A percentile compares a stretch with the other conserved stretches of the same genome.
These are phyloP conservation scores for Perca flavescens DNA, from an alignment of 2,113 vertebrate genomes.

Conservation along the genomic window DNA sequence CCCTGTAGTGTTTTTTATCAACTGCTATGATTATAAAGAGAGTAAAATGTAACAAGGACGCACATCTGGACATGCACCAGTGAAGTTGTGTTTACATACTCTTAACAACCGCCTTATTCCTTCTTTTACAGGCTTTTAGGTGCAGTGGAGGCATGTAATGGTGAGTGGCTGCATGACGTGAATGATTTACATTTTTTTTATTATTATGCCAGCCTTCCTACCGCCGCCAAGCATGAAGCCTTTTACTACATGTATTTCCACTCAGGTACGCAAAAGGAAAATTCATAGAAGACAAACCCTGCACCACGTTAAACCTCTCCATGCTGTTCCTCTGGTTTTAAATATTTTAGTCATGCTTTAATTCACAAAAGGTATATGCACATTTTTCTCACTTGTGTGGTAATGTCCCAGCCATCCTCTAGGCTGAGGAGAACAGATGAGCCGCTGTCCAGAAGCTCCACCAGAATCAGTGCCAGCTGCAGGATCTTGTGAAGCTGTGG, in stretches of 20 bases:
- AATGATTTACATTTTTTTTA: background rate
- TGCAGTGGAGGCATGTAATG: background rate
- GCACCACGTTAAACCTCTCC: background rate
- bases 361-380: constrained; percentile 17
- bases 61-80: constrained; percentile 14
- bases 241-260: background rate
- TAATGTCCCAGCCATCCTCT: constrained; percentile 99
- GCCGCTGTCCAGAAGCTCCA: constrained; percentile 94
- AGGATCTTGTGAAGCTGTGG: constrained; percentile 94
- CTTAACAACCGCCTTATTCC: background rate
- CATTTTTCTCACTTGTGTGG: constrained; percentile 89
- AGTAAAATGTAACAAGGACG: constrained; percentile 13
- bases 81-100: background rate
- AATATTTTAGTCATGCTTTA: background rate
- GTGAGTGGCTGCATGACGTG: background rate
- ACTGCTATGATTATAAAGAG: constrained; percentile 15
- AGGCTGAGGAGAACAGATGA: constrained; percentile 96
- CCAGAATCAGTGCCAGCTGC: constrained; percentile 91
- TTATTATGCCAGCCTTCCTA: background rate
- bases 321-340: background rate
- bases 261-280: background rate
- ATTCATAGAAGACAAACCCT: constrained; percentile 2
- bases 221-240: background rate
- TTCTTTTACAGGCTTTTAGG: background rate
- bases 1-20: constrained; percentile 25